Evolutionary conservation across 2,888 invertebrate species (phyloP), one percentile per base, ranked within the genome.

Genomic region (Cynaeus angustus): DNA sequence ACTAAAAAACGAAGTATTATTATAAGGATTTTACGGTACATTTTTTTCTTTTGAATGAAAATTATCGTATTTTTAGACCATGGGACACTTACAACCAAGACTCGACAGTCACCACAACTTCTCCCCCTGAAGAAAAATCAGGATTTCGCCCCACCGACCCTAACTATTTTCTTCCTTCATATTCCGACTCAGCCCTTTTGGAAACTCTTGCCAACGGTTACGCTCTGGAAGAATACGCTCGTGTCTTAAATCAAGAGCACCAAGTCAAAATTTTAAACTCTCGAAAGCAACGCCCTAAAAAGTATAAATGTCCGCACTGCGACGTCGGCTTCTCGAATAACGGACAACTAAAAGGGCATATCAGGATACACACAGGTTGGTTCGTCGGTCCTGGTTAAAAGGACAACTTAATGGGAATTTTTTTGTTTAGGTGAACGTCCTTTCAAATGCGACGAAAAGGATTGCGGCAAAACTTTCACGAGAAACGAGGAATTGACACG

Each of bases 311-410:
- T 80, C 92, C 94, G 0, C 93, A 95, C 79, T 97, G 97, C 81
- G 90, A 94, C 76, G 94, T 95, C 0, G 95, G 94, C 0, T 97
- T 97, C 83, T 95, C 95, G n/a, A 97, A 97, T 83, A 96, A 96
- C 83, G 96, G 96, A 0, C 96, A 97, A 78, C 86, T 97, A 0
- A 95, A 94, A 83, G 96, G 96, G 10, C 96, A 97, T 81, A 90
- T 95, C n/a, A 87, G 96, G 67, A 96, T 96, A 64, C 96, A 96
- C 80, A 96, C 96, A 37, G 96, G 95, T 86, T 83, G n/a, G 48
- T 50, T 12, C 48, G 48, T 50, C n/a, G 46, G 28, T 50, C 48
- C n/a, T 0, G 6, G 28, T 3, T 50, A 50, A 50, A 50, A 10
- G 26, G 46, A 8, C 48, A 26, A 50, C 10, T 50, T 21, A 21